Percentiles rank a stretch among this genome's conserved stretches.
phyloP scores from a whole-genome alignment of 2,113 vertebrate genomes.

The Polypterus bichir region DNA sequence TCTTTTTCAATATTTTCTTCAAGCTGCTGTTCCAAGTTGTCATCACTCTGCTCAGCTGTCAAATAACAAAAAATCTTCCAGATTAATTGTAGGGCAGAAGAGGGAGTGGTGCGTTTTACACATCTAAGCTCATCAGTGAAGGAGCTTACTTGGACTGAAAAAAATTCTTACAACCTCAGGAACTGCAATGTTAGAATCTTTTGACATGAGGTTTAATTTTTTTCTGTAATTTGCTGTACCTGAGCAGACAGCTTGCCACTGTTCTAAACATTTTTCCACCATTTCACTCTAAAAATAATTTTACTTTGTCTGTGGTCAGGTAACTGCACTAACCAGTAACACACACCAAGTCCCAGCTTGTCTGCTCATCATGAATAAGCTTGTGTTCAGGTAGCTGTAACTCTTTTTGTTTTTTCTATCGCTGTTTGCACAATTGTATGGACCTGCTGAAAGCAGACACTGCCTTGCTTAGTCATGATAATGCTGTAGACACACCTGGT shows the following conservation, averaged over 20 bases:
- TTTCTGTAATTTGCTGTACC: slow-evolving; percentile 8
- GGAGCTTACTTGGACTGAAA: slow-evolving; percentile 6
- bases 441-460: slow-evolving; percentile 16
- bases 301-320: too few species aligned
- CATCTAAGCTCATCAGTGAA: slow-evolving; percentile 18
- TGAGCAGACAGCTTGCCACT: slow-evolving; percentile 13
- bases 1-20: not conserved
- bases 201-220: slow-evolving; percentile 15
- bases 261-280: slow-evolving; percentile 14
- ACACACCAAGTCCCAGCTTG: slow-evolving; percentile 9
- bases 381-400: slow-evolving; percentile 12
- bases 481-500: slow-evolving; percentile 6
- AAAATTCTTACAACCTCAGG: slow-evolving; percentile 8
- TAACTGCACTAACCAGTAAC: too few species aligned
- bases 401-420: slow-evolving; percentile 10
- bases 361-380: slow-evolving; percentile 20
- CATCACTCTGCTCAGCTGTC: slow-evolving; percentile 7
- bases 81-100: slow-evolving; percentile 13
- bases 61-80: slow-evolving; percentile 16
- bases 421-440: slow-evolving; percentile 10
- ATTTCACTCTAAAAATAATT: slow-evolving; percentile 6
- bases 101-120: slow-evolving; percentile 15
- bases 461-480: slow-evolving; percentile 10
- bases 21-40: slow-evolving; percentile 3
- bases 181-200: slow-evolving; percentile 10